Percentiles rank a stretch among this genome's conserved stretches.
Conservation (phyloP, 2,888 invertebrate species). For the Xanthorhoe spadicearia region DNA sequence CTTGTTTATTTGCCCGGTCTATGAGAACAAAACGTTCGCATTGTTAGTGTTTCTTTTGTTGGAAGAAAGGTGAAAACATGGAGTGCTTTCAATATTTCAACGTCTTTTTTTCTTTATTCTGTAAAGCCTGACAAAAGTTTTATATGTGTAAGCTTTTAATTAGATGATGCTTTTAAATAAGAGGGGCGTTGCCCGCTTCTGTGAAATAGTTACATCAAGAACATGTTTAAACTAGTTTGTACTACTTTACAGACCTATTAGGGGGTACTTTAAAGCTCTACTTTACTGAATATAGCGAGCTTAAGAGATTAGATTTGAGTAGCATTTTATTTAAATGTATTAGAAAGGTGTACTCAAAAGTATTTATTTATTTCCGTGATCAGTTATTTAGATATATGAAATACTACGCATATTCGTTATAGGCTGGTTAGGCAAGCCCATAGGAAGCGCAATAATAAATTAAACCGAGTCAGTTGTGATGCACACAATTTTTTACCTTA, state of each 20-base stretch:
- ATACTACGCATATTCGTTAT: background rate
- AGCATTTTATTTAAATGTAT: too few relatives aligned
- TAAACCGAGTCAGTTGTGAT: conserved; percentile 32
- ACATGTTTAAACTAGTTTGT: background rate
- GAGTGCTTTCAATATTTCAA: conserved; percentile 9
- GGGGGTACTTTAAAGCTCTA: too few relatives aligned
- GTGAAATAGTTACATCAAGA: background rate
- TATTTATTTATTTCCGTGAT: background rate
- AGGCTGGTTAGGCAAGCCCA: conserved; percentile 34
- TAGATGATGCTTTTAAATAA: background rate
- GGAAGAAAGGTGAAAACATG: conserved; percentile 18
- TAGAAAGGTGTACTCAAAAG: background rate
- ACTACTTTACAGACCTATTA: too few relatives aligned
- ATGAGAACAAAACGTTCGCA: conserved; percentile 25
- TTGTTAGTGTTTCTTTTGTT: conserved; percentile 26
- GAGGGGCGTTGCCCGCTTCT: background rate
- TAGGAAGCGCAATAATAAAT: conserved; percentile 44
- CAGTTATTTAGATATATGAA: conserved; percentile 1
- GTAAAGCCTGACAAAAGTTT: background rate
- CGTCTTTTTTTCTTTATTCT: conserved; percentile 1
- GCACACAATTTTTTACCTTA: conserved; percentile 5
- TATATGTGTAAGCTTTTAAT: background rate
- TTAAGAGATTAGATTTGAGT: too few relatives aligned
- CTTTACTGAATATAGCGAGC: too few relatives aligned
- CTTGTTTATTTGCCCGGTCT: conserved; percentile 53